Evolutionary conservation across 2,113 vertebrate genomes (phyloP).

Genomic region (Cepphus grylle): DNA sequence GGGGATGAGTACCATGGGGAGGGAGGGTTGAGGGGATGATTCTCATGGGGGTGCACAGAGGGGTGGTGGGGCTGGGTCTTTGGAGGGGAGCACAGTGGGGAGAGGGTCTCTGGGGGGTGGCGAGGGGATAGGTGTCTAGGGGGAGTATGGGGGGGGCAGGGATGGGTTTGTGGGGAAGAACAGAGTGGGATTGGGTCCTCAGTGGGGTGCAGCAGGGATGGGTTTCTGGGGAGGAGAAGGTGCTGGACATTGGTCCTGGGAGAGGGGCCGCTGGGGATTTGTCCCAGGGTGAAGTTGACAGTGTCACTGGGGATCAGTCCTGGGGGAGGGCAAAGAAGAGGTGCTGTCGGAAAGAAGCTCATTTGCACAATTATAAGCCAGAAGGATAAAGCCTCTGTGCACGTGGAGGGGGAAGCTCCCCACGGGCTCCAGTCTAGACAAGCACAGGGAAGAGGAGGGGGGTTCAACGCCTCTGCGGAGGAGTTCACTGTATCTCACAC

Average conservation of each 20-base stretch:
- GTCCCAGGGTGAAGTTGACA: background rate
- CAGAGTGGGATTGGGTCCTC: background rate
- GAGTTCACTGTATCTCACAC: slow-evolving; percentile 47
- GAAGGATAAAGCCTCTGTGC: slow-evolving; percentile 64
- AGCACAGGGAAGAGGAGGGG: slow-evolving; percentile 55
- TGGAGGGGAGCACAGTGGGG: background rate
- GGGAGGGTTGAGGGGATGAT: background rate
- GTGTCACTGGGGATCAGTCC: background rate
- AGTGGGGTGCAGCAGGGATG: background rate
- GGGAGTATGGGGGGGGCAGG: too few species aligned
- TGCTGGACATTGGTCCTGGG: rapidly evolving
- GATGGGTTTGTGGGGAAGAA: background rate
- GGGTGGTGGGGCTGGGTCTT: background rate
- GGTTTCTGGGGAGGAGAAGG: background rate
- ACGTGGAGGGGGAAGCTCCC: background rate
- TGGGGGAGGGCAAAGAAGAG: background rate
- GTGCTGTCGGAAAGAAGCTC: slow-evolving; percentile 43
- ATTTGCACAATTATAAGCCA: slow-evolving; percentile 70
- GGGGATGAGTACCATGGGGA: background rate
- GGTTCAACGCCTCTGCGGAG: background rate
- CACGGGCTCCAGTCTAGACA: slow-evolving; percentile 55
- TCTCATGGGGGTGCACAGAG: background rate
- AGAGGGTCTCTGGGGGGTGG: background rate
- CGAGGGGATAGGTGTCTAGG: background rate
- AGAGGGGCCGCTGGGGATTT: background rate